Conservation (phyloP, 1,140 invertebrate species). For the Heliconius hermathena region DNA sequence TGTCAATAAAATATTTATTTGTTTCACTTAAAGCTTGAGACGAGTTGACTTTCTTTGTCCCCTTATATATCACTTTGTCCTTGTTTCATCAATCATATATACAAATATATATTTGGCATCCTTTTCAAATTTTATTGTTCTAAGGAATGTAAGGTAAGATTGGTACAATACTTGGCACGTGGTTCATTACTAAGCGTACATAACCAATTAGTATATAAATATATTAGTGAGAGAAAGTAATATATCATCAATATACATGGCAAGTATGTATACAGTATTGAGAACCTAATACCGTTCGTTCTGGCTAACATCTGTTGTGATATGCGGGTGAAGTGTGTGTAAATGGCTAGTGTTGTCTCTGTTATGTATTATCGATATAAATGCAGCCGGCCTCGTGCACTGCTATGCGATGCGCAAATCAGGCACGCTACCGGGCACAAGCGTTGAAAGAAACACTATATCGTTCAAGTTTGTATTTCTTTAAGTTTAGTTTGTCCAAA, state of each 20-base stretch:
- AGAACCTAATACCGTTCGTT: neutral
- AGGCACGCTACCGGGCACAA: neutral
- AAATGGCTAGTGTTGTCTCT: neutral
- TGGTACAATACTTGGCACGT: neutral
- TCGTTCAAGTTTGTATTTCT: neutral
- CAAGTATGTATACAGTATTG: neutral
- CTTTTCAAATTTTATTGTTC: neutral
- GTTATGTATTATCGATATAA: slow-evolving; percentile 8
- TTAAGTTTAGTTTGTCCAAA: neutral
- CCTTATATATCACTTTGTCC: neutral
- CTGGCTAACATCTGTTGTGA: slow-evolving; percentile 1
- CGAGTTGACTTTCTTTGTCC: neutral
- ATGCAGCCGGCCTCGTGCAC: neutral
- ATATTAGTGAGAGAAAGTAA: no score
- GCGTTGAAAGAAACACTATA: neutral
- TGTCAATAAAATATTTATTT: neutral
- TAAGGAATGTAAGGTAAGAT: neutral
- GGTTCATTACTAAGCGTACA: neutral
- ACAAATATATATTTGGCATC: slow-evolving; percentile 3
- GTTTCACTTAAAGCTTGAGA: neutral
- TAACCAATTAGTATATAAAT: neutral
- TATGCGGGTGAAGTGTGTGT: neutral
- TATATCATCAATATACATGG: no score
- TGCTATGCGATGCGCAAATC: neutral
- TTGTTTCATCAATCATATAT: neutral